A percentile compares a stretch with the other conserved stretches of the same genome.
Evolutionary conservation across 2,888 invertebrate species (phyloP).

Genomic region (Ditula angustiorana): DNA sequence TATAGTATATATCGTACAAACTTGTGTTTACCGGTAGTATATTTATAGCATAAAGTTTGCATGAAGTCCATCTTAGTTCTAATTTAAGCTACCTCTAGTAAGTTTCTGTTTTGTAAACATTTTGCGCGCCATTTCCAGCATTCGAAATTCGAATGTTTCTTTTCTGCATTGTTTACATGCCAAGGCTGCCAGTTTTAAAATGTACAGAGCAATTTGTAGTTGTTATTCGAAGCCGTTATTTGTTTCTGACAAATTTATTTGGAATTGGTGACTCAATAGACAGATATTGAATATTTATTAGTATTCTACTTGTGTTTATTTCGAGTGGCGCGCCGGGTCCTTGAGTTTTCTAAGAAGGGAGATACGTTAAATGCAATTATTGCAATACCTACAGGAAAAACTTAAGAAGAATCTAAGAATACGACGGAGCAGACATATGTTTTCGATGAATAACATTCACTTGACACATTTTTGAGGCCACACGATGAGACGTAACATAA

Average conservation of each 20-base stretch:
- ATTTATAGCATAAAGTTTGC: not conserved
- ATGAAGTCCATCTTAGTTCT: not conserved
- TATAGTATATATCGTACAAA: not conserved
- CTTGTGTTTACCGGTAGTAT: not conserved
- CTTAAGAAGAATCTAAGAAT: conserved; percentile 26
- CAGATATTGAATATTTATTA: conserved; percentile 43
- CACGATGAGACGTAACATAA: conserved; percentile 12
- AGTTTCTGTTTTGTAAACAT: conserved; percentile 9
- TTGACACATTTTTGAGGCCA: conserved; percentile 28
- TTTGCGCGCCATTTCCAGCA: conserved; percentile 59
- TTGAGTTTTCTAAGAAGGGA: conserved; percentile 39
- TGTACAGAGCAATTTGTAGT: conserved; percentile 8
- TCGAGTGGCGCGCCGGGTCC: conserved; percentile 28
- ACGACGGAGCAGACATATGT: conserved; percentile 13
- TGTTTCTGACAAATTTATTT: conserved; percentile 41
- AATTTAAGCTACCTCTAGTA: not conserved
- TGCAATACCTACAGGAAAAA: conserved; percentile 38
- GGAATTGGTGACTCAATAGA: conserved; percentile 44
- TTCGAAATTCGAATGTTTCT: conserved; percentile 59
- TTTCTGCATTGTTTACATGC: conserved; percentile 48
- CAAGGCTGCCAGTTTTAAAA: conserved; percentile 15
- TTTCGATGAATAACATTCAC: conserved; percentile 27
- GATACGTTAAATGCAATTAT: conserved; percentile 21
- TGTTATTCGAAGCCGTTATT: conserved; percentile 35
- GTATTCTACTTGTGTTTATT: conserved; percentile 35